Evolutionary conservation across 2,113 vertebrate genomes (phyloP).

Genomic region (Tupaia chinensis): DNA sequence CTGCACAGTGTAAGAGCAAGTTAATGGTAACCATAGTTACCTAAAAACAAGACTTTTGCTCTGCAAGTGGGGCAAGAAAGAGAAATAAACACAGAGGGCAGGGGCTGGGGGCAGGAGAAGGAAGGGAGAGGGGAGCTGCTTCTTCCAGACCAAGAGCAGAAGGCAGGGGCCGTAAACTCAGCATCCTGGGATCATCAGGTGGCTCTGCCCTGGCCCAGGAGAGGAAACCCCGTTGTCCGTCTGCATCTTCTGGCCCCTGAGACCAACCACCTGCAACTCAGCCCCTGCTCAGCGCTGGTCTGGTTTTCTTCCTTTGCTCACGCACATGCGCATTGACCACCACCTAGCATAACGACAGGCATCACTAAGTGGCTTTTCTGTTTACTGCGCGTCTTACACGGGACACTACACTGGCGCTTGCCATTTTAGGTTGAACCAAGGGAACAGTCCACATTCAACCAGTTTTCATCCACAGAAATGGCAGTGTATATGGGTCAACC

Average conservation of each 20-base stretch:
- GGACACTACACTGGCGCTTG: fast-evolving
- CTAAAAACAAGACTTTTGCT: conserved; percentile 70
- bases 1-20: conserved; percentile 33
- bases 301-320: neutral
- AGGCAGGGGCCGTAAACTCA: neutral
- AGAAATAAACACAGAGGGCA: neutral
- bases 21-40: conserved; percentile 71
- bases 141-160: neutral
- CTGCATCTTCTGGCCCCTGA: neutral
- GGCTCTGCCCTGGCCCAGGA: neutral
- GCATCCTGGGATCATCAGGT: neutral
- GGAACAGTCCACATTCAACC: neutral
- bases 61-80: conserved; percentile 21
- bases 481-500: neutral
- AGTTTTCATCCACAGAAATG: neutral
- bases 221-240: neutral
- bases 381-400: neutral
- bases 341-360: neutral
- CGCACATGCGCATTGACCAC: neutral
- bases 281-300: neutral
- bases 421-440: neutral
- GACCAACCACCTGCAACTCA: neutral
- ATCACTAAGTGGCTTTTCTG: fast-evolving
- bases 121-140: neutral
- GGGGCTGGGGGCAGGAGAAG: fast-evolving